Conservation (phyloP, 2,797 vertebrate species). For the Falco biarmicus region DNA sequence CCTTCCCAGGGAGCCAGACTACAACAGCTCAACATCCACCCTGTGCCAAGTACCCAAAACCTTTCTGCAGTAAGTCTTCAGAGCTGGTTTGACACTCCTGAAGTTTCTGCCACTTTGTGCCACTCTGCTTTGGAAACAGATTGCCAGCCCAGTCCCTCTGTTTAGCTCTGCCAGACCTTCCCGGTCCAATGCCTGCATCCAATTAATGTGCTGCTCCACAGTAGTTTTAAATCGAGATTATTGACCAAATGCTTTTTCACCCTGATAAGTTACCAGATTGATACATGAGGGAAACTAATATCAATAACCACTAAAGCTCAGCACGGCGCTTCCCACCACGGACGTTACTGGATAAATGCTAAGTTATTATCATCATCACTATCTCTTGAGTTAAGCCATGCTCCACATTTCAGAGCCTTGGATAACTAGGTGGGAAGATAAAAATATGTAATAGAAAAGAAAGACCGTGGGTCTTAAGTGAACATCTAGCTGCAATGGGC, state of each 20-base stretch:
- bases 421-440: constrained; percentile 28
- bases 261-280: neutral
- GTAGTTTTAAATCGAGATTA: neutral
- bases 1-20: neutral
- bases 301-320: neutral
- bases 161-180: neutral
- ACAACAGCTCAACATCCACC: neutral
- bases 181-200: fast-evolving
- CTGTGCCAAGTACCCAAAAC: neutral
- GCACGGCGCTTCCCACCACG: fast-evolving
- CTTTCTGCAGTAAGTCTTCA: neutral
- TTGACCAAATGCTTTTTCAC: neutral
- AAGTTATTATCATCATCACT: neutral
- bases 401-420: constrained; percentile 5
- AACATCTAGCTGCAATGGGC: neutral
- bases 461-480: neutral
- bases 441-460: neutral
- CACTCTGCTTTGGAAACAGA: neutral
- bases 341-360: neutral
- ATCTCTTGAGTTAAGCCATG: constrained; percentile 37
- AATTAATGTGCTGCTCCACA: fast-evolving
- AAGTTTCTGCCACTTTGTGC: neutral
- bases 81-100: neutral
- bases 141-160: neutral
- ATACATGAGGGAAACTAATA: neutral